Conservation (phyloP, 2,888 invertebrate species). For the Pandemis cinnamomeana region DNA sequence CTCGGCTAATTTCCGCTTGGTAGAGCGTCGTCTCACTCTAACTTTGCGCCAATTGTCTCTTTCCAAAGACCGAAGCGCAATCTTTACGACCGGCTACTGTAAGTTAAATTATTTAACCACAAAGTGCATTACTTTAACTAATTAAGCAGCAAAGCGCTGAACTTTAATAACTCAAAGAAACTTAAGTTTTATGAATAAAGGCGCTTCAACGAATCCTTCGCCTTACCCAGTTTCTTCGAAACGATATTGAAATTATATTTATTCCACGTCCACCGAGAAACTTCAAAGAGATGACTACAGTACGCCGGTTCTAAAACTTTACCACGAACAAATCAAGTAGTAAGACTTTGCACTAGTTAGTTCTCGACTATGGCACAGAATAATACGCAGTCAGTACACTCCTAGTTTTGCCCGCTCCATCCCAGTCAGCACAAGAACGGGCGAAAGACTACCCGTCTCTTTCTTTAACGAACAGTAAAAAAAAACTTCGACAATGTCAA, state of each 20-base stretch:
- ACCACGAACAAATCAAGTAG: slow-evolving; percentile 24
- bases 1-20: too few species aligned
- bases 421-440: too few species aligned
- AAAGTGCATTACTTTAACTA: background rate
- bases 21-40: too few species aligned
- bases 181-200: background rate
- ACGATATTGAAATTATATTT: slow-evolving; percentile 17
- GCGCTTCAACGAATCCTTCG: slow-evolving; percentile 1
- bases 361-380: slow-evolving; percentile 15
- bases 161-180: background rate
- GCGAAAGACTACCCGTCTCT: too few species aligned
- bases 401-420: background rate
- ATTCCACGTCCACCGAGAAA: slow-evolving; percentile 21
- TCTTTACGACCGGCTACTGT: too few species aligned
- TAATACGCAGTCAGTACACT: background rate
- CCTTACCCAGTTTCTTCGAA: background rate
- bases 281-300: slow-evolving; percentile 24
- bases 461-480: too few species aligned
- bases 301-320: slow-evolving; percentile 27
- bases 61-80: too few species aligned
- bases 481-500: too few species aligned
- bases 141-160: background rate
- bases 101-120: background rate
- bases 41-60: too few species aligned
- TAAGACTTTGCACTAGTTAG: slow-evolving; percentile 23